These are phyloP conservation scores for Stomorhina lunata DNA, from an alignment of 2,888 invertebrate genomes.

Conservation along the genomic window DNA sequence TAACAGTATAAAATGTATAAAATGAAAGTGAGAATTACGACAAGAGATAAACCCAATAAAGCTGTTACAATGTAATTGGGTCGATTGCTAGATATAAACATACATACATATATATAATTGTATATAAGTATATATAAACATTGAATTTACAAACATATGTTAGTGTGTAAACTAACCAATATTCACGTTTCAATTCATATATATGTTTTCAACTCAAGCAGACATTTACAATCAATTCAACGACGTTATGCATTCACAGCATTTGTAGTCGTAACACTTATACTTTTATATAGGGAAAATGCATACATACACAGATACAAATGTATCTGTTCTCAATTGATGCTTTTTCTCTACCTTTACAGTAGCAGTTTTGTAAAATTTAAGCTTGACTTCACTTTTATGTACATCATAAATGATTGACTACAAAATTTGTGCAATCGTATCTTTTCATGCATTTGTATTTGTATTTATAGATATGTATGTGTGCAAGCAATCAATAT, in stretches of 20 bases:
- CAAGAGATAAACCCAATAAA: constrained; percentile 48
- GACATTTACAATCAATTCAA: constrained; percentile 16
- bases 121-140: neutral
- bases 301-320: neutral
- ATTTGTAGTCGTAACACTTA: neutral
- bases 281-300: neutral
- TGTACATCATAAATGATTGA: neutral
- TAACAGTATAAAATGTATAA: neutral
- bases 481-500: neutral
- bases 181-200: constrained; percentile 44
- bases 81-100: constrained; percentile 44
- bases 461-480: too few species aligned
- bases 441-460: too few species aligned
- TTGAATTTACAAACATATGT: neutral
- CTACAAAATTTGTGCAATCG: constrained; percentile 19
- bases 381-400: constrained; percentile 29
- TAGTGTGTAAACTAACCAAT: constrained; percentile 14
- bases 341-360: neutral
- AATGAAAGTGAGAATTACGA: constrained; percentile 53
- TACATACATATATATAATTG: neutral
- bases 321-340: neutral
- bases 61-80: constrained; percentile 57
- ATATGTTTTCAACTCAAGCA: constrained; percentile 32
- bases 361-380: neutral
- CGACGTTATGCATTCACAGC: neutral